Conservation (phyloP, 2,888 invertebrate species). For the Mimumesa dahlbomi region DNA sequence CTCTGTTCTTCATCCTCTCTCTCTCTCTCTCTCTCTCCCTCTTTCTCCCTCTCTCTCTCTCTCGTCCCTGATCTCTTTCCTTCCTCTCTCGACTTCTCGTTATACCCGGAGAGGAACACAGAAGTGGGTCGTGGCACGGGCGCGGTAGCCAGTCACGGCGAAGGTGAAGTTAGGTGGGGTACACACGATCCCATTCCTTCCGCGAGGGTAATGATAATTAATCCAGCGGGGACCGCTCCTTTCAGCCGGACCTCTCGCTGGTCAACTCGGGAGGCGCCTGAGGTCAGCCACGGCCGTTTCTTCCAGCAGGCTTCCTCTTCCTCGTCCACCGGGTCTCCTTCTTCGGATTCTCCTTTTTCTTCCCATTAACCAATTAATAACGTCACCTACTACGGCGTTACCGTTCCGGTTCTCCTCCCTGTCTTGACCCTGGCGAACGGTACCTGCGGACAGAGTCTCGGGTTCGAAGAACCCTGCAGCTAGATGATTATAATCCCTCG, state of each 20-base stretch:
- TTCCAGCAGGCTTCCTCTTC: constrained; percentile 26
- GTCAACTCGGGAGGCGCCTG: constrained; percentile 59
- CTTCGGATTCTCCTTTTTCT: constrained; percentile 56
- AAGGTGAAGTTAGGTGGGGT: constrained; percentile 62
- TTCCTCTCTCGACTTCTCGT: constrained; percentile 56
- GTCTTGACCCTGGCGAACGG: constrained; percentile 68
- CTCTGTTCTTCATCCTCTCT: constrained; percentile 18
- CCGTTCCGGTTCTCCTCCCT: constrained; percentile 67
- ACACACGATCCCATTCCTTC: constrained; percentile 66
- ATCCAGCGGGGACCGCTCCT: constrained; percentile 70
- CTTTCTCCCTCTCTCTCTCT: constrained; percentile 7
- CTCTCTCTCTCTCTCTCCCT: background rate
- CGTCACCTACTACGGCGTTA: constrained; percentile 71
- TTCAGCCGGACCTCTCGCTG: constrained; percentile 59
- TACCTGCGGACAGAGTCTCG: constrained; percentile 60
- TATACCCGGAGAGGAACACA: constrained; percentile 58
- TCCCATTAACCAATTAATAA: constrained; percentile 77
- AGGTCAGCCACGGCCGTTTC: constrained; percentile 60
- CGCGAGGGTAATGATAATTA: constrained; percentile 75
- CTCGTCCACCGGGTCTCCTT: constrained; percentile 35
- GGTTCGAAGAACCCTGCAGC: constrained; percentile 68
- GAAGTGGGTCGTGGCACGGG: constrained; percentile 76
- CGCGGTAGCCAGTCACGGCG: constrained; percentile 73
- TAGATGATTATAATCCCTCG: constrained; percentile 52
- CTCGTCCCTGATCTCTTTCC: constrained; percentile 22